A percentile compares a stretch with the other conserved stretches of the same genome.
Conservation (phyloP, 2,797 vertebrate genomes). For the Simalia tracyae region DNA sequence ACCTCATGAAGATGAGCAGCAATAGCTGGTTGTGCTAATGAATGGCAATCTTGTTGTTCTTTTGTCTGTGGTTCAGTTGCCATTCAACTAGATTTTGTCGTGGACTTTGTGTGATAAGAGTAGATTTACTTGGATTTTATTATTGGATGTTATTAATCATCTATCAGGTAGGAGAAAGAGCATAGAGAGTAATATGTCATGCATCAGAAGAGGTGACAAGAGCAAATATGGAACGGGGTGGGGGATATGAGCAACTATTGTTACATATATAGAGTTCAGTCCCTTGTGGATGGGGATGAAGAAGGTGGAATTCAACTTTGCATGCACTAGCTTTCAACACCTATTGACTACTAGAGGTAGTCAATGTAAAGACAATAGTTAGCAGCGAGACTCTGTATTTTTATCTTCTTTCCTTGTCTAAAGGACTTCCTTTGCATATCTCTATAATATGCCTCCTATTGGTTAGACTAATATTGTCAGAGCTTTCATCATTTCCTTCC, state of each 20-base stretch:
- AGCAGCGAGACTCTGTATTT: background rate
- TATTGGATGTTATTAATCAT: background rate
- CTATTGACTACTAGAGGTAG: background rate
- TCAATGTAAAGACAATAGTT: background rate
- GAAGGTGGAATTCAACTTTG: background rate
- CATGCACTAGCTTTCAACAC: background rate
- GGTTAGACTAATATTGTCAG: background rate
- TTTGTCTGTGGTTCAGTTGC: background rate
- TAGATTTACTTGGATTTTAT: background rate
- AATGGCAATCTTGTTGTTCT: background rate
- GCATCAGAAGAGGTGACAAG: background rate
- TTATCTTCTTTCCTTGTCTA: background rate
- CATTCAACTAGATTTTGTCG: background rate
- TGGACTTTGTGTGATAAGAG: background rate
- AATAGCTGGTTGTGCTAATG: background rate
- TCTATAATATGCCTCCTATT: background rate
- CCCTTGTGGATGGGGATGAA: background rate
- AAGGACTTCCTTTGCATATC: background rate
- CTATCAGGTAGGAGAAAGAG: background rate
- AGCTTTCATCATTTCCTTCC: background rate
- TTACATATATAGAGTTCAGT: background rate
- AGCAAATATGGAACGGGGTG: background rate
- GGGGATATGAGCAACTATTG: background rate
- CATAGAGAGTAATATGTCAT: background rate
- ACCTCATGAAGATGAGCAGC: background rate